Conservation (phyloP, 1,140 invertebrate species). For the Phocides pigmalion region DNA sequence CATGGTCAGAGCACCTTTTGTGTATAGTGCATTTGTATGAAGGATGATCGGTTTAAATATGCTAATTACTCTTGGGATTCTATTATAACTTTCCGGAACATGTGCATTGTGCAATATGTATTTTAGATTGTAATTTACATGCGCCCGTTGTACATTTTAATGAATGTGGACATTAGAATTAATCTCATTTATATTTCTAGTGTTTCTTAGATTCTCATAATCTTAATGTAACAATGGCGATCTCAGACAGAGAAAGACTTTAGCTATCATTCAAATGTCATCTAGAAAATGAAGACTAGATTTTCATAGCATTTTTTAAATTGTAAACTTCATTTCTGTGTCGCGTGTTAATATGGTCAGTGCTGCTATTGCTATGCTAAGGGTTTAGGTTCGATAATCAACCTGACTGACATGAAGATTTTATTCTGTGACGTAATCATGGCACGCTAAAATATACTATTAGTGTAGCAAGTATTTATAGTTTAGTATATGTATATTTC, state of each 20-base stretch:
- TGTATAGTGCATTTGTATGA: slow-evolving; percentile 18
- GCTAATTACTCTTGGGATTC: slow-evolving; percentile 21
- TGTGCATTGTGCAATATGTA: slow-evolving; percentile 7
- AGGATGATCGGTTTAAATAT: slow-evolving; percentile 27
- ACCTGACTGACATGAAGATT: too few species aligned
- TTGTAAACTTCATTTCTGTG: too few species aligned
- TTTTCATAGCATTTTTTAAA: too few species aligned
- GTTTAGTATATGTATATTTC: too few species aligned
- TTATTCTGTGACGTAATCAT: too few species aligned
- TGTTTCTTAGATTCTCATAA: slow-evolving; percentile 5
- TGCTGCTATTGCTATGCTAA: too few species aligned
- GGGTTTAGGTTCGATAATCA: too few species aligned
- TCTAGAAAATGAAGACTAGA: slow-evolving; percentile 10
- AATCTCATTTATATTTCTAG: slow-evolving; percentile 9
- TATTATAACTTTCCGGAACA: slow-evolving; percentile 24
- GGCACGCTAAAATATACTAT: too few species aligned
- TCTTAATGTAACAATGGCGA: not conserved
- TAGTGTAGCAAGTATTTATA: too few species aligned
- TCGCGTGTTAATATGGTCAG: too few species aligned
- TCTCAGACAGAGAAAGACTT: not conserved
- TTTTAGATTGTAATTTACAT: slow-evolving; percentile 11
- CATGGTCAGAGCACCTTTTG: not conserved
- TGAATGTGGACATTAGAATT: slow-evolving; percentile 2
- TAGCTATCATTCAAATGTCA: not conserved
- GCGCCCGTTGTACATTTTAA: not conserved